Evolutionary conservation across 2,113 vertebrate species (phyloP).

Genomic region (Sinocyclocheilus maitianheensis): DNA sequence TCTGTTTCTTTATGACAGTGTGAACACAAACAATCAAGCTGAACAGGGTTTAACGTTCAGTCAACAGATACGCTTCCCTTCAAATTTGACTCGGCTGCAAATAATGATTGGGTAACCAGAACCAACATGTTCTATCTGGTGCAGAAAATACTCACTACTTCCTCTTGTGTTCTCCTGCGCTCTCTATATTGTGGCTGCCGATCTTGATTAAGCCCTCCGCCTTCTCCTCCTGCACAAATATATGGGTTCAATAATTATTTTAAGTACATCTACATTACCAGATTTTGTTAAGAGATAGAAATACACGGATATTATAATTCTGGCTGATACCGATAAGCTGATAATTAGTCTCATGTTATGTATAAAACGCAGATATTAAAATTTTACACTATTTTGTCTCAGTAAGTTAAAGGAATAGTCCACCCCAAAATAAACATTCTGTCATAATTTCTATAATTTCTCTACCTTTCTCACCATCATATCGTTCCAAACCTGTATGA

Average conservation of each 20-base stretch:
- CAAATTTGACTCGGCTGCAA: not conserved
- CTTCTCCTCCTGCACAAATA: conserved; percentile 84
- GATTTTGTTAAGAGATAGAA: too few species aligned
- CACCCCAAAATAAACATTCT: not conserved
- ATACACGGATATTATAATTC: too few species aligned
- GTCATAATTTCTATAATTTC: not conserved
- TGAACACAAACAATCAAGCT: not conserved
- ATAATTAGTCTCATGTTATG: too few species aligned
- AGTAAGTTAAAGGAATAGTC: not conserved
- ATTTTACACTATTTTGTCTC: too few species aligned
- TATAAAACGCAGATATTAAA: too few species aligned
- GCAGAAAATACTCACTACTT: conserved; percentile 85
- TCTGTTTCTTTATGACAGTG: conserved; percentile 27
- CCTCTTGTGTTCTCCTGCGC: conserved; percentile 90
- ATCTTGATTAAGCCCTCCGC: conserved; percentile 89
- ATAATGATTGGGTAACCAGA: not conserved
- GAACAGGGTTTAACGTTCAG: not conserved
- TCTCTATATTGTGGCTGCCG: conserved; percentile 87
- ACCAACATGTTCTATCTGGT: not conserved
- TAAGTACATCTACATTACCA: too few species aligned
- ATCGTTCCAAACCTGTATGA: not conserved
- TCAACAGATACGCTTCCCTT: not conserved
- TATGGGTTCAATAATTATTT: not conserved
- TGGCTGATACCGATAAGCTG: too few species aligned
- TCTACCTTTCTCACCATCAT: not conserved